Conservation (phyloP, 2,888 invertebrate genomes). For the Athalia cordata region DNA sequence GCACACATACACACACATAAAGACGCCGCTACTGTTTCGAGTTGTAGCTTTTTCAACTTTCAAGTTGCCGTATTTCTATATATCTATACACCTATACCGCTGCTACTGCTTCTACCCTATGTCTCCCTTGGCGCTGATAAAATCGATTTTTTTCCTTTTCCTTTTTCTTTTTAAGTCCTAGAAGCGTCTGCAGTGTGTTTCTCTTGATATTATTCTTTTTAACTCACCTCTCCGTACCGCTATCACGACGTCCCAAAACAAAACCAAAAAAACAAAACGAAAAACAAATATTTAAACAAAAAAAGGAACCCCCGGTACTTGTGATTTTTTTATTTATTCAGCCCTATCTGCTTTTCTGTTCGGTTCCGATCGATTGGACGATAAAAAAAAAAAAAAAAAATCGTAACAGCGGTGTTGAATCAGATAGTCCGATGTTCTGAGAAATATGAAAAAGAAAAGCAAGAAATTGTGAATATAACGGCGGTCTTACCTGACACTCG, state of each 20-base stretch:
- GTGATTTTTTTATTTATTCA: neutral
- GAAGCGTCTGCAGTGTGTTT: neutral
- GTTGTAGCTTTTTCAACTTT: conserved; percentile 36
- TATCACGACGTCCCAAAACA: neutral
- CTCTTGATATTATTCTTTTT: neutral
- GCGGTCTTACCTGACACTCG: conserved; percentile 88
- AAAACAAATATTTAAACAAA: neutral
- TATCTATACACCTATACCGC: neutral
- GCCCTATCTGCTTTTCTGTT: neutral
- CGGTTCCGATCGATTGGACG: neutral
- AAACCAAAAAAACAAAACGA: neutral
- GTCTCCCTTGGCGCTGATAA: conserved; percentile 44
- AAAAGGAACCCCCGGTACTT: too few relatives aligned
- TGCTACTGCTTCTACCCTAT: conserved; percentile 11
- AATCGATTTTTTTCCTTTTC: conserved; percentile 19
- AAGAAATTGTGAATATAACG: neutral
- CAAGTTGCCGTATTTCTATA: conserved; percentile 23
- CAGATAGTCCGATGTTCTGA: too few relatives aligned
- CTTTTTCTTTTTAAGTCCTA: neutral
- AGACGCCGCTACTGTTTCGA: neutral
- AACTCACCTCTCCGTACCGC: neutral
- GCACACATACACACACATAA: neutral
- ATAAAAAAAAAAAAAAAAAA: neutral
- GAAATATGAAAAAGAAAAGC: conserved; percentile 5
- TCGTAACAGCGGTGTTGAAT: neutral